Percentiles rank a stretch among this genome's conserved stretches.
Conservation (phyloP, 2,888 invertebrate genomes). For the Sarcophaga subvicina region DNA sequence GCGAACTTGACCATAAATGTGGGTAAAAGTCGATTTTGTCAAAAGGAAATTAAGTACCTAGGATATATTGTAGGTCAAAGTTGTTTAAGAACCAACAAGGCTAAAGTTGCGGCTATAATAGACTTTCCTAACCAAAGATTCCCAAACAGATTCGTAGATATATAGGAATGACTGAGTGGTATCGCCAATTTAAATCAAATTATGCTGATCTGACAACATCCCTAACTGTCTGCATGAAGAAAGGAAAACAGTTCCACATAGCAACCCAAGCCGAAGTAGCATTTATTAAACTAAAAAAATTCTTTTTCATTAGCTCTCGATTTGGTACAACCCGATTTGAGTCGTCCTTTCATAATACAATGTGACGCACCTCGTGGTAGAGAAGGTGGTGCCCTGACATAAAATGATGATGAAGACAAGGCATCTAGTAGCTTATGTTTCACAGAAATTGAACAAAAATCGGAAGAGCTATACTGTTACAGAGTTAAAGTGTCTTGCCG, state of each 20-base stretch:
- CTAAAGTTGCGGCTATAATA: slow-evolving; percentile 35
- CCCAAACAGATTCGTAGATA: slow-evolving; percentile 28
- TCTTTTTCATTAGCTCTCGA: slow-evolving; percentile 27
- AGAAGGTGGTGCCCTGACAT: slow-evolving; percentile 33
- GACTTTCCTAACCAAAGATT: slow-evolving; percentile 31
- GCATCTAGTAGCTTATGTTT: slow-evolving; percentile 42
- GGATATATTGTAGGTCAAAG: slow-evolving; percentile 50
- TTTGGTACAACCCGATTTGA: slow-evolving; percentile 45
- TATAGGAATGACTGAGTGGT: slow-evolving; percentile 53
- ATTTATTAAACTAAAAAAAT: slow-evolving; percentile 38
- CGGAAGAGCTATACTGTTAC: slow-evolving; percentile 46
- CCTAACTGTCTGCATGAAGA: slow-evolving; percentile 29
- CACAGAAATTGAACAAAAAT: slow-evolving; percentile 66
- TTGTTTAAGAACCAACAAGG: slow-evolving; percentile 11
- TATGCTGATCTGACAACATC: slow-evolving; percentile 16
- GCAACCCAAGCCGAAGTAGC: slow-evolving; percentile 28
- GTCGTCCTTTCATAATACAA: slow-evolving; percentile 30
- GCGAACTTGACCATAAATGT: slow-evolving; percentile 28
- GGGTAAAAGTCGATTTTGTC: slow-evolving; percentile 38
- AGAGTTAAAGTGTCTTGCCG: slow-evolving; percentile 52
- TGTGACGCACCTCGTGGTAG: slow-evolving; percentile 41
- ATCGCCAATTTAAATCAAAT: slow-evolving; percentile 45
- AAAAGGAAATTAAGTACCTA: slow-evolving; percentile 25
- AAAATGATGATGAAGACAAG: slow-evolving; percentile 13
- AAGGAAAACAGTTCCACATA: not conserved